Evolutionary conservation across 2,797 vertebrate species (phyloP).

Genomic region (Takifugu ocellatus): DNA sequence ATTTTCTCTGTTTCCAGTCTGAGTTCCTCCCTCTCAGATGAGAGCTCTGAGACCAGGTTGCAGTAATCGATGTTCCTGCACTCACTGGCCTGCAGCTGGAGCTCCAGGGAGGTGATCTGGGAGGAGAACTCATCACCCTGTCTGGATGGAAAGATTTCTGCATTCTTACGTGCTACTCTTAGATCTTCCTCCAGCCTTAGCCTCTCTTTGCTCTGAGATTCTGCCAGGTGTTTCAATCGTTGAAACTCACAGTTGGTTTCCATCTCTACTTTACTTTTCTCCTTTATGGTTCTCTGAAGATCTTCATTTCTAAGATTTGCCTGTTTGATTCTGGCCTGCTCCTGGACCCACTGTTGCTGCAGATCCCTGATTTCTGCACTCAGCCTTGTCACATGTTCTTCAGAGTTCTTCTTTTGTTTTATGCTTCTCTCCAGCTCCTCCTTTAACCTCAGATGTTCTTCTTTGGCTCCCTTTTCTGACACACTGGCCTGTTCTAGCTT

Average conservation of each 20-base stretch:
- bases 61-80: slow-evolving; percentile 84
- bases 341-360: slow-evolving; percentile 82
- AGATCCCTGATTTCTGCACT: slow-evolving; percentile 80
- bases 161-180: slow-evolving; percentile 74
- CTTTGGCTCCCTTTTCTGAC: slow-evolving; percentile 78
- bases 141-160: slow-evolving; percentile 81
- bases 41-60: slow-evolving; percentile 89
- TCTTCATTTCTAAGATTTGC: slow-evolving; percentile 80
- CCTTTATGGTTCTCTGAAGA: slow-evolving; percentile 84
- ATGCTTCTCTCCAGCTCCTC: slow-evolving; percentile 82
- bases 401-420: slow-evolving; percentile 80
- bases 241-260: slow-evolving; percentile 80
- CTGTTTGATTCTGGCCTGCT: slow-evolving; percentile 83
- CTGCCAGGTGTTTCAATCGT: slow-evolving; percentile 81
- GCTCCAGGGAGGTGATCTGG: slow-evolving; percentile 83
- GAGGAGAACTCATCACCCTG: slow-evolving; percentile 78
- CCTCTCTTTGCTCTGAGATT: slow-evolving; percentile 87
- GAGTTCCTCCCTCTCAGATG: slow-evolving; percentile 94
- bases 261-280: slow-evolving; percentile 82
- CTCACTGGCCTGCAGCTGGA: slow-evolving; percentile 85
- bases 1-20: slow-evolving; percentile 93
- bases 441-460: slow-evolving; percentile 80
- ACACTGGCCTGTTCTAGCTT: slow-evolving; percentile 82
- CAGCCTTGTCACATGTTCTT: slow-evolving; percentile 71
- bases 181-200: slow-evolving; percentile 87